A percentile compares a stretch with the other conserved stretches of the same genome.
phyloP scores from a whole-genome alignment of 2,797 vertebrate species.

The Remorina albescens region DNA sequence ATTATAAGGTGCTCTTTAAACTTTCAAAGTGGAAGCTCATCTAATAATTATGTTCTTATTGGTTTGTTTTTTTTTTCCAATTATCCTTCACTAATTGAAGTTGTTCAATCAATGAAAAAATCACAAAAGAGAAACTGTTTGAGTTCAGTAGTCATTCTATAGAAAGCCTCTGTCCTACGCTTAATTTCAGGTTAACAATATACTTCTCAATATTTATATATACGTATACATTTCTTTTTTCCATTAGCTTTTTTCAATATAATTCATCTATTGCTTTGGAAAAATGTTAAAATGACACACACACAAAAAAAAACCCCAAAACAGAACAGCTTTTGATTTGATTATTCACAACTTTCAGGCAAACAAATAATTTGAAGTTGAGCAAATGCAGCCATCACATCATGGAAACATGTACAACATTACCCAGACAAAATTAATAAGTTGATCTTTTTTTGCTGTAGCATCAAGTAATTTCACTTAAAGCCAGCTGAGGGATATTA shows the following conservation, averaged over 20 bases:
- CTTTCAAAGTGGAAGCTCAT: conserved; percentile 37
- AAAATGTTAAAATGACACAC: conserved; percentile 2
- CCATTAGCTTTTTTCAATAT: conserved; percentile 7
- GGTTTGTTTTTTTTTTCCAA: conserved; percentile 8
- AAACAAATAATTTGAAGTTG: not conserved
- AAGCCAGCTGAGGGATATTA: not conserved
- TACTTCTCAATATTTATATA: not conserved
- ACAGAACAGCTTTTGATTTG: not conserved
- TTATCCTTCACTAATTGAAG: not conserved
- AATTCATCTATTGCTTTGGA: conserved; percentile 2
- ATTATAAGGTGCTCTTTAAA: conserved; percentile 60
- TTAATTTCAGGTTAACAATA: conserved; percentile 6
- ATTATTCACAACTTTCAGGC: conserved; percentile 12
- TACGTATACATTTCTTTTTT: not conserved
- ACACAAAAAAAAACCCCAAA: no score
- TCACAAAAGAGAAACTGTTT: not conserved
- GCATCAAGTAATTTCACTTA: conserved; percentile 1
- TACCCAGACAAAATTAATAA: conserved; percentile 1
- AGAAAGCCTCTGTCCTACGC: not conserved
- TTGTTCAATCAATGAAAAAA: conserved; percentile 21
- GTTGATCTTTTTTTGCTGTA: not conserved
- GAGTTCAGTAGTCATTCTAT: conserved; percentile 1
- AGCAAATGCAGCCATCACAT: conserved; percentile 10
- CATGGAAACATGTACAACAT: conserved; percentile 16
- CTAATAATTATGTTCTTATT: conserved; percentile 22